phyloP scores from a whole-genome alignment of 2,113 vertebrate species.

The Chionodraco myersi region DNA sequence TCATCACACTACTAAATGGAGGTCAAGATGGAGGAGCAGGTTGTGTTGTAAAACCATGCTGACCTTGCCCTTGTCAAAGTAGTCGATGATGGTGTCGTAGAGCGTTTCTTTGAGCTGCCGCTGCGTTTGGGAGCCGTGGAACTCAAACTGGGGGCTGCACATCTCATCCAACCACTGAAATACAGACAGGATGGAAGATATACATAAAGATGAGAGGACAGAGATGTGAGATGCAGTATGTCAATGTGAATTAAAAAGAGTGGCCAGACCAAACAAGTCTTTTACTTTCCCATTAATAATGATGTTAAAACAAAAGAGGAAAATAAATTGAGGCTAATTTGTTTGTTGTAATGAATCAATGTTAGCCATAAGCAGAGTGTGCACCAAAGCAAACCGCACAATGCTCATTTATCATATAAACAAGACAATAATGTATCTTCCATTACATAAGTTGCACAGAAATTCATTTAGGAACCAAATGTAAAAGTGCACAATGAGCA shows the following conservation, averaged over 20 bases:
- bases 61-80: constrained; percentile 99
- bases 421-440: constrained; percentile 34
- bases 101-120: constrained; percentile 94
- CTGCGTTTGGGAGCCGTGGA: constrained; percentile 90
- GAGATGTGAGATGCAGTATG: neutral
- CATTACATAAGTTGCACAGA: constrained; percentile 18
- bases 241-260: constrained; percentile 15
- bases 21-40: neutral
- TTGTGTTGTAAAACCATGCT: neutral
- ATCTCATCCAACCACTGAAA: constrained; percentile 84
- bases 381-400: constrained; percentile 8
- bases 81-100: constrained; percentile 95
- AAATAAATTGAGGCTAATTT: constrained; percentile 16
- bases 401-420: constrained; percentile 45
- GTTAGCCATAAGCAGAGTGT: constrained; percentile 26
- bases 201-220: neutral
- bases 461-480: constrained; percentile 24
- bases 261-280: neutral
- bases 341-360: constrained; percentile 45
- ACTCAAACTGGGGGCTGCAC: constrained; percentile 92
- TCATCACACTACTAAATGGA: neutral
- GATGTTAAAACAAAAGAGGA: constrained; percentile 11
- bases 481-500: constrained; percentile 8
- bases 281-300: constrained; percentile 40
- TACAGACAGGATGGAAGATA: neutral